phyloP scores from a whole-genome alignment of 2,888 invertebrate species.

The Trissolcus brochymenae region DNA sequence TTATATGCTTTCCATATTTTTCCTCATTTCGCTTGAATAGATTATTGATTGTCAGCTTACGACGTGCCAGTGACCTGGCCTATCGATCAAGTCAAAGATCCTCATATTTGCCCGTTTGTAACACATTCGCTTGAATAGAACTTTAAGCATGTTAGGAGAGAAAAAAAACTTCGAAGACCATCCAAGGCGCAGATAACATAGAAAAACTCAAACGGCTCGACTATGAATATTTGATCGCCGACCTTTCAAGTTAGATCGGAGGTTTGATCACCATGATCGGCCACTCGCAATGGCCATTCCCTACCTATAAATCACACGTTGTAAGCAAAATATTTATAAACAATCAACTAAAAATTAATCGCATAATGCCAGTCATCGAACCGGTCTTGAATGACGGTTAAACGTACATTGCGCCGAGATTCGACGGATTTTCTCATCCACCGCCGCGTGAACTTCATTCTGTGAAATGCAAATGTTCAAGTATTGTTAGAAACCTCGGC shows the following conservation, averaged over 20 bases:
- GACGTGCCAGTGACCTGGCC: conserved; percentile 13
- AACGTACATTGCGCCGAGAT: conserved; percentile 14
- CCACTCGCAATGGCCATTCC: not conserved
- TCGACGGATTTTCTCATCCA: conserved; percentile 40
- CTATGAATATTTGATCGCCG: conserved; percentile 16
- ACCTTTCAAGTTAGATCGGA: not conserved
- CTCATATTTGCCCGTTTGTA: conserved; percentile 23
- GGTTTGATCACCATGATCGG: not conserved
- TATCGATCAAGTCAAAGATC: conserved; percentile 32
- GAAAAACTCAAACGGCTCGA: too few relatives aligned
- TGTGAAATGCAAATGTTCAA: conserved; percentile 37
- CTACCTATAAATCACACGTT: conserved; percentile 18
- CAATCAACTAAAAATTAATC: conserved; percentile 37
- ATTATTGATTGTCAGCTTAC: not conserved
- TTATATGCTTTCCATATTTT: not conserved
- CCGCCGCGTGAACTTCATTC: conserved; percentile 36
- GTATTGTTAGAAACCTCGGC: conserved; percentile 23
- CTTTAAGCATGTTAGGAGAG: conserved; percentile 30
- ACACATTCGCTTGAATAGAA: not conserved
- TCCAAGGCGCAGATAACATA: too few relatives aligned
- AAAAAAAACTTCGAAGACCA: too few relatives aligned
- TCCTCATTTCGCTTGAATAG: not conserved
- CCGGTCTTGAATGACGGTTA: conserved; percentile 41
- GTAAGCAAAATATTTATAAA: conserved; percentile 30
- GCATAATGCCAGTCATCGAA: conserved; percentile 1